These are phyloP conservation scores for Epinephelus lanceolatus DNA, from an alignment of 2,113 vertebrate species.

Conservation along the genomic window DNA sequence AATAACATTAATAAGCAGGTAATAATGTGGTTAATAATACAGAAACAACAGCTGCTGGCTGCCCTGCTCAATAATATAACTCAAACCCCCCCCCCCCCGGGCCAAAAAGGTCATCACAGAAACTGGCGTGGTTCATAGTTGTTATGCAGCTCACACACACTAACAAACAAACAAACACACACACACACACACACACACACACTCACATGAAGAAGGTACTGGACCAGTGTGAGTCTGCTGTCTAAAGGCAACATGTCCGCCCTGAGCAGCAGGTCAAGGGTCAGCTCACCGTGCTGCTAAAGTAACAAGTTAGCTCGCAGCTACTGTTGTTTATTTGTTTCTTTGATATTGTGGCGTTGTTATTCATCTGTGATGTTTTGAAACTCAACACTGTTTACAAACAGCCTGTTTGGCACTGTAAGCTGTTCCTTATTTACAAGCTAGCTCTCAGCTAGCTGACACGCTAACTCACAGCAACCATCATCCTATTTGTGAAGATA, in stretches of 20 bases:
- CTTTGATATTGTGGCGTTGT: neutral
- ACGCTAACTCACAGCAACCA: neutral
- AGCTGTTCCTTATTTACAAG: neutral
- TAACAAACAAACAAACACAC: slow-evolving; percentile 2
- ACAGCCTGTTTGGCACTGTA: neutral
- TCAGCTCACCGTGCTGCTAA: slow-evolving; percentile 40
- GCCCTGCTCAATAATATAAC: slow-evolving; percentile 27
- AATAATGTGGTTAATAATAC: slow-evolving; percentile 35
- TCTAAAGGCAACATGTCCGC: slow-evolving; percentile 72
- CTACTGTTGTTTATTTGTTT: neutral
- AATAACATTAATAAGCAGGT: slow-evolving; percentile 48
- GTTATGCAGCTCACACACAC: slow-evolving; percentile 20
- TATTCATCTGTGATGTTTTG: neutral
- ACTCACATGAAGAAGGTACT: slow-evolving; percentile 25
- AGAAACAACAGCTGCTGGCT: slow-evolving; percentile 16
- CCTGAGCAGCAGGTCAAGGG: slow-evolving; percentile 54
- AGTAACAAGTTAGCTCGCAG: slow-evolving; percentile 14
- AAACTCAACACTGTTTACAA: neutral
- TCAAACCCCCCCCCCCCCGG: neutral
- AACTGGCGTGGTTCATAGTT: slow-evolving; percentile 49
- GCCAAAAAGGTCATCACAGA: slow-evolving; percentile 35
- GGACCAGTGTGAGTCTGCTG: slow-evolving; percentile 78
- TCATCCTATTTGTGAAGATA: no score
- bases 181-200: neutral
- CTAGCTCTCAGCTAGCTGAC: neutral